phyloP scores from a whole-genome alignment of 1,140 invertebrate genomes.

The Thrips palmi region DNA sequence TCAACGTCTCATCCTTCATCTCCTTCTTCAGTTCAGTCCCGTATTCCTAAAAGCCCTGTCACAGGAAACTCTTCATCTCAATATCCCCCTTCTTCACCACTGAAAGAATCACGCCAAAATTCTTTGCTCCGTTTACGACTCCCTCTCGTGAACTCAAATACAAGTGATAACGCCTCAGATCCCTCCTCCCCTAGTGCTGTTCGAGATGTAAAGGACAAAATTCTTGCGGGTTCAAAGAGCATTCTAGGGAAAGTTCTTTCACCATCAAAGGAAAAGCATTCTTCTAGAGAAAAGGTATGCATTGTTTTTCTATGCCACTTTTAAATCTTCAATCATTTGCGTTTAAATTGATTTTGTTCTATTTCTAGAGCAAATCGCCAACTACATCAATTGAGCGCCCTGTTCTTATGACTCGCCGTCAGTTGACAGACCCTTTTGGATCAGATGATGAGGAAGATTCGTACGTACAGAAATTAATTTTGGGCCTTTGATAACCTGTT shows the following conservation, averaged over 20 bases:
- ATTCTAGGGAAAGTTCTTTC: constrained; percentile 63
- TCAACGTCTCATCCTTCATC: too few species aligned
- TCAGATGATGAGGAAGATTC: constrained; percentile 73
- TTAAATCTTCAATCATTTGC: background rate
- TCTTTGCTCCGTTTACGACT: too few species aligned
- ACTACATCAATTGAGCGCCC: constrained; percentile 22
- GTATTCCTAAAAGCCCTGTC: too few species aligned
- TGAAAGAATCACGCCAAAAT: too few species aligned
- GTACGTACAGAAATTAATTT: constrained; percentile 9
- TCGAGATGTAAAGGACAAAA: constrained; percentile 53
- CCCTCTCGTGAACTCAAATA: constrained; percentile 1
- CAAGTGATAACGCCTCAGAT: background rate
- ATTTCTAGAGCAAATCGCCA: constrained; percentile 26
- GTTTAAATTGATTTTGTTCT: constrained; percentile 3
- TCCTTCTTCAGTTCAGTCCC: too few species aligned
- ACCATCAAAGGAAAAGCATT: constrained; percentile 44
- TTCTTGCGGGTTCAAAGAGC: constrained; percentile 52
- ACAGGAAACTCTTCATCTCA: too few species aligned
- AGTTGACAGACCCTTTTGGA: constrained; percentile 77
- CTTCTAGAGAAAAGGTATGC: background rate
- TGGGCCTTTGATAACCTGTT: background rate
- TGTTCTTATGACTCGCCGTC: constrained; percentile 65
- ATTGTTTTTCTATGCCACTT: background rate
- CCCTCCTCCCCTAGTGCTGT: constrained; percentile 28
- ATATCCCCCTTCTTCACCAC: too few species aligned